Percentiles rank a stretch among this genome's conserved stretches.
Evolutionary conservation across 2,888 invertebrate species (phyloP).

Genomic region (Spatulosminthurus flaviceps): DNA sequence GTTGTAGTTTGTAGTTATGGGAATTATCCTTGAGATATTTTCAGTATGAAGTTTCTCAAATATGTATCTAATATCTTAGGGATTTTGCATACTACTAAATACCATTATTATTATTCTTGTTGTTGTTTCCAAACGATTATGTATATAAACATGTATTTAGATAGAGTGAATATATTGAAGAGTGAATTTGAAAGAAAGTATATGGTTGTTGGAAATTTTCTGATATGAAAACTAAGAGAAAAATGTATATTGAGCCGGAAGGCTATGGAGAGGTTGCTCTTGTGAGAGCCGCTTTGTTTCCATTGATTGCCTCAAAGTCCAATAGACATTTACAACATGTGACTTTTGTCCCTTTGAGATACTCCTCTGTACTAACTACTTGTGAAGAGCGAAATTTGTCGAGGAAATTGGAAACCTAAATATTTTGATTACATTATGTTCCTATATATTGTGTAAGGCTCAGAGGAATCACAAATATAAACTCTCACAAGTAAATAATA

Average conservation of each 20-base stretch:
- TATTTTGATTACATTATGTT: no score
- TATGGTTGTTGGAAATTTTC: background rate
- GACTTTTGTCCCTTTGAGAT: background rate
- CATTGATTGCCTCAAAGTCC: conserved; percentile 1
- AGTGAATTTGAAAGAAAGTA: conserved; percentile 11
- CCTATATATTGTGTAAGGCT: no score
- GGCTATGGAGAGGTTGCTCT: conserved; percentile 4
- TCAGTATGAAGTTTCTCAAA: background rate
- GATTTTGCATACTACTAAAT: no score
- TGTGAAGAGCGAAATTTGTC: no score
- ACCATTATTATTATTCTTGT: no score
- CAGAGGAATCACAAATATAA: no score
- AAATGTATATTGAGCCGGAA: background rate
- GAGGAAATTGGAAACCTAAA: no score
- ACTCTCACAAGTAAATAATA: no score
- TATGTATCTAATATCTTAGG: no score
- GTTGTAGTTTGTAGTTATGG: background rate
- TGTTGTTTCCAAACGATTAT: no score
- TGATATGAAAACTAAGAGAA: background rate
- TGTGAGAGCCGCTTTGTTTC: conserved; percentile 3
- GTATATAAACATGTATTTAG: no score
- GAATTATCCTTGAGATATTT: conserved; percentile 4
- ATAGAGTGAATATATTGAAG: background rate
- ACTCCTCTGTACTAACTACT: background rate
- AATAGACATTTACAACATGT: background rate